A percentile compares a stretch with the other conserved stretches of the same genome.
phyloP scores from a whole-genome alignment of 2,797 vertebrate species.

The Diceros bicornis region DNA sequence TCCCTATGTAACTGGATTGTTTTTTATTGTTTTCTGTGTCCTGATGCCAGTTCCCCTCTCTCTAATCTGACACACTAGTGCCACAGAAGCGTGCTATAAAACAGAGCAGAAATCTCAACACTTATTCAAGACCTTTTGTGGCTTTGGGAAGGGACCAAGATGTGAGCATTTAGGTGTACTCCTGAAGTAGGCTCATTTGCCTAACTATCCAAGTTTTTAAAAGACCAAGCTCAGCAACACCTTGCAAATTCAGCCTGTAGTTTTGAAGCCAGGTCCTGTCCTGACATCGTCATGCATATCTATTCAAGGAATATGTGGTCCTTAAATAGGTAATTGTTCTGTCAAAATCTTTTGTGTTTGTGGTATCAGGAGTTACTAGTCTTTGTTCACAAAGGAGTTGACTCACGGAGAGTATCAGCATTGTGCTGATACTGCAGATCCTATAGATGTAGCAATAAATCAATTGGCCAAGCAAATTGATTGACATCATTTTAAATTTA shows the following conservation, averaged over 20 bases:
- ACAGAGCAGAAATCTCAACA: background rate
- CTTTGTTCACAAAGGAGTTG: background rate
- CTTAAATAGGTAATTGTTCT: background rate
- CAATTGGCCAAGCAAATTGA: background rate
- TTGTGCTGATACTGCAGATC: background rate
- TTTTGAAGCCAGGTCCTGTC: conserved; percentile 8
- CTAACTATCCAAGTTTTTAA: background rate
- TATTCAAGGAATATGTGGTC: background rate
- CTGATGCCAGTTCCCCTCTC: background rate
- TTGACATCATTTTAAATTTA: background rate
- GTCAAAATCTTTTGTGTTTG: background rate
- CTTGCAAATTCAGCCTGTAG: background rate
- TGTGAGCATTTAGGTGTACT: conserved; percentile 5
- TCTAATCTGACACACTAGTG: background rate
- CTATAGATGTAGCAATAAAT: background rate
- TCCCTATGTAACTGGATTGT: background rate
- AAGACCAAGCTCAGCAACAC: background rate
- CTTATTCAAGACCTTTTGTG: conserved; percentile 9
- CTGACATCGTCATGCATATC: background rate
- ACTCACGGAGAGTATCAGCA: background rate
- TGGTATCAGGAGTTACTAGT: background rate
- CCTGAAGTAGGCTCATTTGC: background rate
- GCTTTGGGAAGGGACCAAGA: background rate
- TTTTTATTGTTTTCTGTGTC: conserved; percentile 10
- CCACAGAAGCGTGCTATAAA: background rate